phyloP scores from a whole-genome alignment of 1,140 invertebrate species.

The Solenopsis fugax region DNA sequence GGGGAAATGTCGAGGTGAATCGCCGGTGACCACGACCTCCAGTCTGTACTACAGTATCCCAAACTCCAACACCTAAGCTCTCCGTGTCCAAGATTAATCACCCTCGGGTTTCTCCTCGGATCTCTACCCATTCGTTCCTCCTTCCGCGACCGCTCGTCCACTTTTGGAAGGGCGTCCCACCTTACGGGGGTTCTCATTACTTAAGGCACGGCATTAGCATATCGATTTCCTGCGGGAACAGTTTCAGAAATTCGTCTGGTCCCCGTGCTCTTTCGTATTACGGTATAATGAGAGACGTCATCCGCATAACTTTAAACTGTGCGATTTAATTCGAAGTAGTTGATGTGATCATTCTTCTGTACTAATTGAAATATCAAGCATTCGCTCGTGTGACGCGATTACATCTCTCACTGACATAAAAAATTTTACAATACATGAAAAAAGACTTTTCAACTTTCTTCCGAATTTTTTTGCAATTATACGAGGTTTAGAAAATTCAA shows the following conservation, averaged over 20 bases:
- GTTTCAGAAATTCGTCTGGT: constrained; percentile 72
- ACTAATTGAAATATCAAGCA: constrained; percentile 32
- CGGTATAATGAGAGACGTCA: constrained; percentile 59
- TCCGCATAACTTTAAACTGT: constrained; percentile 66
- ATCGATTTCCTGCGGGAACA: constrained; percentile 81
- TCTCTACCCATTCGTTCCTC: constrained; percentile 65
- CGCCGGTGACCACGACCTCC: constrained; percentile 65
- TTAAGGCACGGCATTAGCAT: constrained; percentile 80
- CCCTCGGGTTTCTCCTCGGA: constrained; percentile 59
- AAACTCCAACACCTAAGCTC: constrained; percentile 75
- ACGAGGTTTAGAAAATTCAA: background rate
- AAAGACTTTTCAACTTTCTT: background rate
- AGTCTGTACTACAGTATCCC: constrained; percentile 29
- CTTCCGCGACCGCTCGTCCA: constrained; percentile 58
- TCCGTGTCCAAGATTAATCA: constrained; percentile 79
- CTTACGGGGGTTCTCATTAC: constrained; percentile 80
- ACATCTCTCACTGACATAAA: too few relatives aligned
- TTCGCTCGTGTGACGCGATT: background rate
- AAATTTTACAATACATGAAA: background rate
- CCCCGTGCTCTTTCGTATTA: constrained; percentile 66
- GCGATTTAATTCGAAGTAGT: constrained; percentile 24
- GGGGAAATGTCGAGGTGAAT: constrained; percentile 72
- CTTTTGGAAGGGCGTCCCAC: constrained; percentile 68
- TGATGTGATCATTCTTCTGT: constrained; percentile 22
- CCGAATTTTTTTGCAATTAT: background rate